phyloP scores from a whole-genome alignment of 2,888 invertebrate species.

The Gnatocerus cornutus region DNA sequence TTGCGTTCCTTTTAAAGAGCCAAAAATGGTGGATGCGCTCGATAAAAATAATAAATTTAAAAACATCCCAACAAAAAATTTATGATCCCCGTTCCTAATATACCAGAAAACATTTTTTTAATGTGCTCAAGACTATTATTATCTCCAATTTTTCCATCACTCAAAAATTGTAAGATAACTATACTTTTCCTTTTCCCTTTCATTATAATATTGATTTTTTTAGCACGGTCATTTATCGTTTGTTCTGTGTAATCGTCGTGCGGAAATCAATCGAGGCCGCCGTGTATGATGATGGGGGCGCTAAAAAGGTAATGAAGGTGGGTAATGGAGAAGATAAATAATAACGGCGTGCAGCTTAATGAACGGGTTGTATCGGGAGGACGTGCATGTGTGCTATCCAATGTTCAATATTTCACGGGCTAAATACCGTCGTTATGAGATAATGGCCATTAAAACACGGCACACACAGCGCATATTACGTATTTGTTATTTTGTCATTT shows the following conservation, averaged over 20 bases:
- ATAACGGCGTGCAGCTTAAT: constrained; percentile 65
- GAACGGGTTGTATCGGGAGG: constrained; percentile 63
- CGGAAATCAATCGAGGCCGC: constrained; percentile 38
- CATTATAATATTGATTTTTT: background rate
- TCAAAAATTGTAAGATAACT: no score
- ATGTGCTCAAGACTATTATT: no score
- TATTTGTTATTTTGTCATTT: constrained; percentile 66
- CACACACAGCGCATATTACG: constrained; percentile 65
- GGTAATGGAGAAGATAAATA: constrained; percentile 65
- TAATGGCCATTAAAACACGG: constrained; percentile 68
- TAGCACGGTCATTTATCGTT: constrained; percentile 1
- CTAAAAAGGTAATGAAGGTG: constrained; percentile 64
- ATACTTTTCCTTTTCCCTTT: no score
- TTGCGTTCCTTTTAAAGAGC: no score
- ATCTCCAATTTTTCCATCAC: no score
- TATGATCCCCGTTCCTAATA: no score
- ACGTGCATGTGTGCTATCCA: constrained; percentile 65
- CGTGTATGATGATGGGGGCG: constrained; percentile 55
- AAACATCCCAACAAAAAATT: no score
- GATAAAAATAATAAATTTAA: no score
- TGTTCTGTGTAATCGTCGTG: constrained; percentile 15
- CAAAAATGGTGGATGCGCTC: no score
- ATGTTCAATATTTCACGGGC: constrained; percentile 67
- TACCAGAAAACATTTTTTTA: no score
- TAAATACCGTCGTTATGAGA: constrained; percentile 68